Percentiles rank a stretch among this genome's conserved stretches.
phyloP scores from a whole-genome alignment of 2,797 vertebrate species.

The Sebastes itinus region DNA sequence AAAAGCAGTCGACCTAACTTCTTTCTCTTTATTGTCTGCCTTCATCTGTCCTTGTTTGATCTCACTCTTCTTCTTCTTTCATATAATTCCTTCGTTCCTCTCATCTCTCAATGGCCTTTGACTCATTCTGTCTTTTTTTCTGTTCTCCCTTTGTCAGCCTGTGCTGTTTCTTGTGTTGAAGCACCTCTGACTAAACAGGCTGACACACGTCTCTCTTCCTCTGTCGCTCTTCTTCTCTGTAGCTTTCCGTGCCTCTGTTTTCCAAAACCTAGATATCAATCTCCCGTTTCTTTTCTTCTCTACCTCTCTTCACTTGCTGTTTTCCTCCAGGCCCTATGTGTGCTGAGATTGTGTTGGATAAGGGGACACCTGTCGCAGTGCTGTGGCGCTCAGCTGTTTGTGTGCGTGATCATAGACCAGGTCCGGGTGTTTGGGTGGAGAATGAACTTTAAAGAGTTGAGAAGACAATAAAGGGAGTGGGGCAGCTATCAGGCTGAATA shows the following conservation, averaged over 20 bases:
- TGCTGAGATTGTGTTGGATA: slow-evolving; percentile 58
- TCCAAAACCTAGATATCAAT: slow-evolving; percentile 52
- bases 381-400: slow-evolving; percentile 30
- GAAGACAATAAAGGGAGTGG: slow-evolving; percentile 64
- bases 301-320: slow-evolving; percentile 31
- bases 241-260: slow-evolving; percentile 5
- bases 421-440: slow-evolving; percentile 64
- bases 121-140: not conserved
- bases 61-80: slow-evolving; percentile 40
- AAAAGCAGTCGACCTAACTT: slow-evolving; percentile 16
- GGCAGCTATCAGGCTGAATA: slow-evolving; percentile 41
- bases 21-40: slow-evolving; percentile 30
- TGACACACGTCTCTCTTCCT: slow-evolving; percentile 43
- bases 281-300: slow-evolving; percentile 47
- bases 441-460: slow-evolving; percentile 60
- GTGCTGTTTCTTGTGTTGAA: slow-evolving; percentile 15
- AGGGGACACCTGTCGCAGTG: slow-evolving; percentile 66
- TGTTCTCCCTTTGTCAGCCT: not conserved
- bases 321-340: slow-evolving; percentile 35
- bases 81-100: slow-evolving; percentile 17
- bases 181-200: slow-evolving; percentile 45
- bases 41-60: slow-evolving; percentile 52
- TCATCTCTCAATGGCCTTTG: slow-evolving; percentile 25
- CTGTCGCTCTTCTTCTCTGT: not conserved
- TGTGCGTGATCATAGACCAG: slow-evolving; percentile 21